A percentile compares a stretch with the other conserved stretches of the same genome.
Evolutionary conservation across 2,113 vertebrate genomes (phyloP).

Genomic region (Psilopsiagon aymara): DNA sequence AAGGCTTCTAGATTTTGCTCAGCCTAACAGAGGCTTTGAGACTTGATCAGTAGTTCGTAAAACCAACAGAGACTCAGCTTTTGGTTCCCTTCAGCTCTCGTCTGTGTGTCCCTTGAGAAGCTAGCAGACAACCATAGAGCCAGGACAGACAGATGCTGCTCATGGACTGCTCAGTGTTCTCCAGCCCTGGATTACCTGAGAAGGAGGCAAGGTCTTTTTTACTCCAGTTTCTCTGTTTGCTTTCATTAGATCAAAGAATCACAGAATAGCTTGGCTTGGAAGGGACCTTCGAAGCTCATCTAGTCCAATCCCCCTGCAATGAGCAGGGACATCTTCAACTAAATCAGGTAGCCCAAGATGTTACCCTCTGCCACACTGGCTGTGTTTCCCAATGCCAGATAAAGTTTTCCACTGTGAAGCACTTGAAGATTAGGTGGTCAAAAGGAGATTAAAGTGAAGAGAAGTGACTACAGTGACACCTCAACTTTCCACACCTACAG

Average conservation of each 20-base stretch:
- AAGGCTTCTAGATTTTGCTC: neutral
- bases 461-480: neutral
- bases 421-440: neutral
- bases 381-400: neutral
- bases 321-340: neutral
- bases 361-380: neutral
- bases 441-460: neutral
- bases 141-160: neutral
- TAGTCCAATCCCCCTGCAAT: neutral
- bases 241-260: neutral
- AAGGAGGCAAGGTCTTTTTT: neutral
- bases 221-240: neutral
- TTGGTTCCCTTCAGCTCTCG: neutral
- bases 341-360: neutral
- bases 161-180: neutral
- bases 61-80: neutral
- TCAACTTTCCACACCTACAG: neutral
- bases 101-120: neutral
- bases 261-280: neutral
- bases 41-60: neutral
- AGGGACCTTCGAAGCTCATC: neutral
- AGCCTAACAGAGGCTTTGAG: neutral
- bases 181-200: neutral
- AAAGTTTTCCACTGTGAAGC: neutral
- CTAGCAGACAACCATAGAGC: fast-evolving